Base-by-base conservation (phyloP, 2,113 vertebrate species). In the Lophura nycthemera region DNA sequence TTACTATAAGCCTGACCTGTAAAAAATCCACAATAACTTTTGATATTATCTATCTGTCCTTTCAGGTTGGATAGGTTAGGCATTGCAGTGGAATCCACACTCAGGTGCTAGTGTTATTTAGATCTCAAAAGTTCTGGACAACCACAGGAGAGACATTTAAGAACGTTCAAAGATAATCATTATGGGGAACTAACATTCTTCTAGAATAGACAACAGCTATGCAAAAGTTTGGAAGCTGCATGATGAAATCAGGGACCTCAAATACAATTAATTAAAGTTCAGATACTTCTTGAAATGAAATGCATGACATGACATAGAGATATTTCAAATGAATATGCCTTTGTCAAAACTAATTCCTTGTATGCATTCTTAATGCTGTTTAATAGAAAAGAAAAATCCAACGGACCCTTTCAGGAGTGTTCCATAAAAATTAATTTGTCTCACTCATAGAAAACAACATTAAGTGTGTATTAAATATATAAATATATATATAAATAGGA, bases 231-330 rank as follows among this genome's bases (percentile, higher is more conserved):
- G 14, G 20, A 15, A 45, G 11, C n/a, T n/a, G 43, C 4, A 17
- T 64, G 91, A 74, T 84, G 17, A 90, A 81, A 43, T 43, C 60
- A 70, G 11, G 3, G 76, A 57, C 8, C 7, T 4, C 13, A 56
- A 48, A 1, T 7, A 2, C 16, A 84, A 48, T 43, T 70, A 52
- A 11, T 6, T 30, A 88, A 83, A 43, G 1, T 17, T 70, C 22
- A 76, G 12, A 15, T 30, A 95, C 22, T 79, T 90, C 92, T 87
- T 52, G 57, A 92, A 96, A 87, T 74, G 1, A 67, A 87, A 59
- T 16, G 29, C 9, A 83, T 7, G 12, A 34, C 25, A 88, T 78
- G 2, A 5, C 21, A 78, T 43, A 17, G 47, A 82, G 75, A 38
- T 43, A 83, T 40, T 83, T 86, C 19, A 45, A 80, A 88, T 34